Base-by-base conservation (phyloP, 2,113 vertebrate genomes). In the Globicephala melas region DNA sequence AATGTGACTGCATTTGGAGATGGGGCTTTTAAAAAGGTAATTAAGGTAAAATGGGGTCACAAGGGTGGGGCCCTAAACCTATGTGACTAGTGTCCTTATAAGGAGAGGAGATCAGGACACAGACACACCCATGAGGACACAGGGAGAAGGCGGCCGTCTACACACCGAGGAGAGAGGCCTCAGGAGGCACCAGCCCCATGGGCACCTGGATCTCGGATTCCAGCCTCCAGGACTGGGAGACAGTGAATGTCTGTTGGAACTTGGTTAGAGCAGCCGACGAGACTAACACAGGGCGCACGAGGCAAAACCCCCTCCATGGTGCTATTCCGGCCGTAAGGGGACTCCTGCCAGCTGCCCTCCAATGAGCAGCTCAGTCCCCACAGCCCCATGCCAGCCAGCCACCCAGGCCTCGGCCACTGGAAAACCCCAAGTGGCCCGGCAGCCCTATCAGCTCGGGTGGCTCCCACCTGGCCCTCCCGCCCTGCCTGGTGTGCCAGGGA, bases 71-170 rank as follows among this genome's bases (percentile, higher is more conserved):
- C 2, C 50, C 20, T 58, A 17, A 60, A 11, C 58, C 15, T 14
- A 41, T 9, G 10, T 8, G 36, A 60, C 36, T 3, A 0, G 80
- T 3, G 14, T n/a, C 55, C 38, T 62, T 25, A 26, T n/a, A 33
- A 47, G 58, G 33, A 31, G 80, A 63, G 38, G 33, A 55, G 74
- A 18, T 44, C 36, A 74, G 53, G 28, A 62, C 68, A 88, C 36
- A 25, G 53, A 73, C 53, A 17, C 1, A 0, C 53, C 33, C 8
- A 5, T 7, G 38, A 73, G 20, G 55, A 62, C 53, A 1, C 28
- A 0, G 53, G 70, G 55, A 33, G 53, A 13, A 21, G 38, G 62
- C 0, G 0, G 38, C n/a, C 13, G 0, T n/a, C 55, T 41, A 9
- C 21, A 18, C 0, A 0, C 20, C 0, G 7, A 38, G 8, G 12